phyloP scores from a whole-genome alignment of 2,113 vertebrate genomes.

The Fulmarus glacialis region DNA sequence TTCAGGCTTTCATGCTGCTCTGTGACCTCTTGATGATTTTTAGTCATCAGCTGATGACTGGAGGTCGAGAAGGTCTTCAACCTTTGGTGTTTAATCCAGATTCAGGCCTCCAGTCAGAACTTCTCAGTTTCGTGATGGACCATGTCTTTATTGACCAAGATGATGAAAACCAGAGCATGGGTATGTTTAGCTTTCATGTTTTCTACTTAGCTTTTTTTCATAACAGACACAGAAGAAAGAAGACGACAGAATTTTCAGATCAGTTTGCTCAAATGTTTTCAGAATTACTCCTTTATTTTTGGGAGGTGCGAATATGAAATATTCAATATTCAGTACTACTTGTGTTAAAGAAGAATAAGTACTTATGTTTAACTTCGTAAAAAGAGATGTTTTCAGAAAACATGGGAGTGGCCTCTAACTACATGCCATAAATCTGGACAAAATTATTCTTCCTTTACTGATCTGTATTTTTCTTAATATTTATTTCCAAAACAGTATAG shows the following conservation, averaged over 20 bases:
- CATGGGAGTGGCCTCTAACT: neutral
- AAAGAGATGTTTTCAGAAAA: neutral
- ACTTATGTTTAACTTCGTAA: neutral
- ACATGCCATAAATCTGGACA: neutral
- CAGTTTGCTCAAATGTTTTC: neutral
- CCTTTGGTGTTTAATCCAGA: constrained; percentile 97
- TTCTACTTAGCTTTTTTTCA: neutral
- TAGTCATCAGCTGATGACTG: constrained; percentile 93
- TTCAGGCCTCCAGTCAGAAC: constrained; percentile 92
- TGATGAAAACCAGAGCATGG: constrained; percentile 99
- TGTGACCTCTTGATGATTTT: constrained; percentile 99
- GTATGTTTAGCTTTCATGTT: constrained; percentile 73
- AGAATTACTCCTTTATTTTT: neutral
- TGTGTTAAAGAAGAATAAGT: neutral
- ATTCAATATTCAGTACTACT: neutral
- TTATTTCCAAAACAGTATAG: neutral
- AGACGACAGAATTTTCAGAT: neutral
- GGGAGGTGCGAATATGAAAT: neutral
- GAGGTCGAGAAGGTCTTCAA: constrained; percentile 92
- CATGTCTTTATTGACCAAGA: constrained; percentile 99
- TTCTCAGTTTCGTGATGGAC: constrained; percentile 97
- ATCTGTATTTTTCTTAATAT: neutral
- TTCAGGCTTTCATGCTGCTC: constrained; percentile 97
- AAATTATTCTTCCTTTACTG: neutral
- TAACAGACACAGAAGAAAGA: neutral